Evolutionary conservation across 2,888 invertebrate genomes (phyloP).

Genomic region (Terebella lapidaria): DNA sequence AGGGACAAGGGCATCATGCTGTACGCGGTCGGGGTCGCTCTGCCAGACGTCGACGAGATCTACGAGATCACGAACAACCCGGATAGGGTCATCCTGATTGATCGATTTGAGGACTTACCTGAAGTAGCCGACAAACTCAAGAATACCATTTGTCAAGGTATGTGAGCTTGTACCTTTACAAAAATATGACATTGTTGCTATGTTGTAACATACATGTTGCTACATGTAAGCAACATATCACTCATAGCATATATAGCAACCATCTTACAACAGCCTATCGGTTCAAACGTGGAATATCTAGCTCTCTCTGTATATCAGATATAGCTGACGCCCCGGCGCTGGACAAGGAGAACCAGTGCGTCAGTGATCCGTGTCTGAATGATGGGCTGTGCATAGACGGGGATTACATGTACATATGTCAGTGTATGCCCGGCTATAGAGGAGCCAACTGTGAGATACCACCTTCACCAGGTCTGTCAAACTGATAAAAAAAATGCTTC

Average conservation of each 20-base stretch:
- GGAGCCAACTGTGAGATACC: constrained; percentile 40
- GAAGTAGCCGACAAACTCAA: neutral
- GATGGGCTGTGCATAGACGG: constrained; percentile 42
- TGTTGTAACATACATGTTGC: too few relatives aligned
- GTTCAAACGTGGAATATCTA: too few relatives aligned
- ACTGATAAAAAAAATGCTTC: too few relatives aligned
- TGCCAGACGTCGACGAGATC: neutral
- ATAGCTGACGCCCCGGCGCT: constrained; percentile 1
- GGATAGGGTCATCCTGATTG: neutral
- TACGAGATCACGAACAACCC: neutral
- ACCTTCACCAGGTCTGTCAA: constrained; percentile 8
- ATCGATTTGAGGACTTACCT: neutral
- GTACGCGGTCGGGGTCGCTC: constrained; percentile 19
- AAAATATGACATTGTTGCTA: too few relatives aligned
- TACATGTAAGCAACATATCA: too few relatives aligned
- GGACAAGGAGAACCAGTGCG: constrained; percentile 30
- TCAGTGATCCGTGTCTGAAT: constrained; percentile 36
- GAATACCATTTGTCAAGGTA: neutral
- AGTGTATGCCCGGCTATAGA: constrained; percentile 36
- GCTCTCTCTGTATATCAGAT: neutral
- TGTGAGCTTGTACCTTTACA: neutral
- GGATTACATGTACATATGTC: constrained; percentile 37
- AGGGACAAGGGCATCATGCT: constrained; percentile 11
- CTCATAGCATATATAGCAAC: too few relatives aligned
- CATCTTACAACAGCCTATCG: too few relatives aligned